These are phyloP conservation scores for Oncopodura yosiiana DNA, from an alignment of 1,140 invertebrate genomes.

Conservation along the genomic window DNA sequence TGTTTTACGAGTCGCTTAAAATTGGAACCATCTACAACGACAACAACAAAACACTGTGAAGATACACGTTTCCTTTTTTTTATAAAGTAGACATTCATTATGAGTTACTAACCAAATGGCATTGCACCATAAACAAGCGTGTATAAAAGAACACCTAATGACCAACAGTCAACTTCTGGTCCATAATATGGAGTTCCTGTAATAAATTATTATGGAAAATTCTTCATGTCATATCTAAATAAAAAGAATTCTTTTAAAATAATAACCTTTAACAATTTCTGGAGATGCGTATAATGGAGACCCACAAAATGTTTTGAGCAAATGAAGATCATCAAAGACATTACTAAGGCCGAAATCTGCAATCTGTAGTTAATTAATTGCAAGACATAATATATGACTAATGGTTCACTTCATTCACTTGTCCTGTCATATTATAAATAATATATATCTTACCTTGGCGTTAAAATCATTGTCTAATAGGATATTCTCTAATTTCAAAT, in stretches of 20 bases:
- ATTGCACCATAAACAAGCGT: conserved; percentile 98
- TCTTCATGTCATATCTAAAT: too few relatives aligned
- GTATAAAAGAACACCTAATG: conserved; percentile 90
- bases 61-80: too few relatives aligned
- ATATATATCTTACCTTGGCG: conserved; percentile 62
- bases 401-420: background rate
- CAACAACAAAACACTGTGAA: too few relatives aligned
- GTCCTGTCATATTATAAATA: background rate
- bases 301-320: conserved; percentile 93
- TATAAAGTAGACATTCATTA: too few relatives aligned
- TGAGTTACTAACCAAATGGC: too few relatives aligned
- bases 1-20: conserved; percentile 93
- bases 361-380: conserved; percentile 52
- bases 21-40: conserved; percentile 97
- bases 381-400: conserved; percentile 2
- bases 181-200: conserved; percentile 93
- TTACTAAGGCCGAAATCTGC: conserved; percentile 98
- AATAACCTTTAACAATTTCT: conserved; percentile 97
- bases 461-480: conserved; percentile 88
- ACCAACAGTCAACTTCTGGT: conserved; percentile 69
- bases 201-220: too few relatives aligned
- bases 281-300: conserved; percentile 96
- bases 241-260: too few relatives aligned
- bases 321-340: conserved; percentile 80
- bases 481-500: conserved; percentile 98